A percentile compares a stretch with the other conserved stretches of the same genome.
These are phyloP conservation scores for Sebastes steindachneri DNA, from an alignment of 2,797 vertebrate species.

Conservation along the genomic window DNA sequence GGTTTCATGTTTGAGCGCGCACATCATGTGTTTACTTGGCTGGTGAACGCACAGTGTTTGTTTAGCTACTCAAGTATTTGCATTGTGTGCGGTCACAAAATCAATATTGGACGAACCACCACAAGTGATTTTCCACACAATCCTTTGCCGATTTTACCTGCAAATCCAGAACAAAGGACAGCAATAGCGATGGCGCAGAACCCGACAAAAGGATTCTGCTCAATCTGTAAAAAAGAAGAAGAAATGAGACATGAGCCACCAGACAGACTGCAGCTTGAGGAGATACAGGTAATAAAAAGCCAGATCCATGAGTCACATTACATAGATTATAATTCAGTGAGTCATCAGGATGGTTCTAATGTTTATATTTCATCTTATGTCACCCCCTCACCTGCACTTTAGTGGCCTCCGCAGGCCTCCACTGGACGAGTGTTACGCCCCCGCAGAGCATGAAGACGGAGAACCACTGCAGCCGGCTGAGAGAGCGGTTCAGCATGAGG, in stretches of 20 bases:
- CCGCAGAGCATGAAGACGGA: constrained; percentile 94
- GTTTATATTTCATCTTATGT: neutral
- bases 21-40: neutral
- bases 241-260: neutral
- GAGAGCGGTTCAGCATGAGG: constrained; percentile 92
- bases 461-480: constrained; percentile 94
- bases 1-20: neutral
- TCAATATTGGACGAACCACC: neutral
- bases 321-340: neutral
- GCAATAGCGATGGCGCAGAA: constrained; percentile 91
- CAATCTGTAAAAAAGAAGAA: constrained; percentile 81
- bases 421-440: constrained; percentile 95
- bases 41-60: neutral
- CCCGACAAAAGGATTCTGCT: constrained; percentile 91
- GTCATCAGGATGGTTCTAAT: neutral
- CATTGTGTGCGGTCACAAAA: neutral
- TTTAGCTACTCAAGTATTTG: neutral
- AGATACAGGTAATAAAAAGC: neutral
- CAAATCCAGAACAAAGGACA: constrained; percentile 98
- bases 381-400: constrained; percentile 88
- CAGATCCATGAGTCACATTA: neutral
- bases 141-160: constrained; percentile 83
- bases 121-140: neutral
- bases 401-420: constrained; percentile 90
- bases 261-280: neutral